Evolutionary conservation across 2,113 vertebrate genomes (phyloP).

Genomic region (Ailurus styani): DNA sequence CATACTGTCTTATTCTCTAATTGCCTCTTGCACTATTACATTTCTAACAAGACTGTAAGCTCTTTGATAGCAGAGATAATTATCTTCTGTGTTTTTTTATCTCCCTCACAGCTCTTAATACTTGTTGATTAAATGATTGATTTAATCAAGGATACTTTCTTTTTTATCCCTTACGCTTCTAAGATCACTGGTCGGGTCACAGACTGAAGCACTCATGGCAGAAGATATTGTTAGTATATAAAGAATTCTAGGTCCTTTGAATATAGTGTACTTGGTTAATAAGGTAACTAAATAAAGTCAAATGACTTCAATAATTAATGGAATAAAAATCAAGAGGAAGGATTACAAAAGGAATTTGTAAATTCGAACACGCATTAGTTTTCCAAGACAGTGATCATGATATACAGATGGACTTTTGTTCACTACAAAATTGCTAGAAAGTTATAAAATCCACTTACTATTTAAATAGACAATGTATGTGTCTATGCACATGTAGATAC

Average conservation of each 20-base stretch:
- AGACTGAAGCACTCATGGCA: background rate
- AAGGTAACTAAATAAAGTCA: conserved; percentile 38
- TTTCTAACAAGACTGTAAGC: conserved; percentile 47
- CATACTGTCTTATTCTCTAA: conserved; percentile 21
- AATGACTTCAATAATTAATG: conserved; percentile 35
- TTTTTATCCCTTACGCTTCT: conserved; percentile 41
- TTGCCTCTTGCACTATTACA: conserved; percentile 22
- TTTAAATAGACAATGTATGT: background rate
- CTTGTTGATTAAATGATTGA: conserved; percentile 71
- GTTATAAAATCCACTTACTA: background rate
- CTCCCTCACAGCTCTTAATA: conserved; percentile 43
- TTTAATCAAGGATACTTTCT: conserved; percentile 46
- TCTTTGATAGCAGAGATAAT: conserved; percentile 55
- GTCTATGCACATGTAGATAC: background rate
- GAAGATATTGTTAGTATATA: background rate
- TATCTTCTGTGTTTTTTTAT: conserved; percentile 49
- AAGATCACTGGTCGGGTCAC: conserved; percentile 39
- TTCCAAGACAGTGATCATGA: background rate
- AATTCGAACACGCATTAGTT: background rate
- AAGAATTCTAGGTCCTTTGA: background rate
- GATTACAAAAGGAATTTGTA: conserved; percentile 25
- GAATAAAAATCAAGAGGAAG: conserved; percentile 34
- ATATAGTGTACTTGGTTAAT: background rate
- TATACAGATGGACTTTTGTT: background rate
- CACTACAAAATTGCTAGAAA: background rate